Conservation (phyloP, 2,113 vertebrate species). For the Oreotrochilus melanogaster region DNA sequence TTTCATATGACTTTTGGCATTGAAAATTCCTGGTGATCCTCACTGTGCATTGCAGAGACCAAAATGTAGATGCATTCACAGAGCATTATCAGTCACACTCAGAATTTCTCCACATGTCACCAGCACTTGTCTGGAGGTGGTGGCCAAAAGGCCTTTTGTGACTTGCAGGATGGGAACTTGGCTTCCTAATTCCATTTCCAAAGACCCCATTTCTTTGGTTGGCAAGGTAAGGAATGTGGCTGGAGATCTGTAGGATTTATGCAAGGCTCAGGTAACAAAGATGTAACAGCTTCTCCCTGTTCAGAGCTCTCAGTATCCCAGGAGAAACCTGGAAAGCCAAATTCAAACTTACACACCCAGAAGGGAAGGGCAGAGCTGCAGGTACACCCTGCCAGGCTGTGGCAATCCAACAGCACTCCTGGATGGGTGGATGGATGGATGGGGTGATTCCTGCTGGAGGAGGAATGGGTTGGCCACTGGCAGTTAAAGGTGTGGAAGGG, state of each 20-base stretch:
- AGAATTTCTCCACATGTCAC: background rate
- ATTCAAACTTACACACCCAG: background rate
- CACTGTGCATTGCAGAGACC: background rate
- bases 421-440: background rate
- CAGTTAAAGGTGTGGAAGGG: background rate
- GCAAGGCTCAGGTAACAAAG: background rate
- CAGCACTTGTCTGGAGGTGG: background rate
- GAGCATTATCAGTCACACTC: background rate
- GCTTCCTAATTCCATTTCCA: background rate
- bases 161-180: background rate
- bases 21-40: slow-evolving; percentile 36
- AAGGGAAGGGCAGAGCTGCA: background rate
- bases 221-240: background rate
- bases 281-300: background rate
- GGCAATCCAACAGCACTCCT: background rate
- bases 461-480: background rate
- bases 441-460: background rate
- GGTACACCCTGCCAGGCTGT: background rate
- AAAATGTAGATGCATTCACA: background rate
- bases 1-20: slow-evolving; percentile 31
- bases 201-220: background rate
- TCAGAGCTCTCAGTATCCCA: background rate
- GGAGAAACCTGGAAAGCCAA: background rate
- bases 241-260: background rate
- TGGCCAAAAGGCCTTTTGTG: background rate